Percentiles rank a stretch among this genome's conserved stretches.
Evolutionary conservation across 2,797 vertebrate genomes (phyloP).

Genomic region (Cetoscarus ocellatus): DNA sequence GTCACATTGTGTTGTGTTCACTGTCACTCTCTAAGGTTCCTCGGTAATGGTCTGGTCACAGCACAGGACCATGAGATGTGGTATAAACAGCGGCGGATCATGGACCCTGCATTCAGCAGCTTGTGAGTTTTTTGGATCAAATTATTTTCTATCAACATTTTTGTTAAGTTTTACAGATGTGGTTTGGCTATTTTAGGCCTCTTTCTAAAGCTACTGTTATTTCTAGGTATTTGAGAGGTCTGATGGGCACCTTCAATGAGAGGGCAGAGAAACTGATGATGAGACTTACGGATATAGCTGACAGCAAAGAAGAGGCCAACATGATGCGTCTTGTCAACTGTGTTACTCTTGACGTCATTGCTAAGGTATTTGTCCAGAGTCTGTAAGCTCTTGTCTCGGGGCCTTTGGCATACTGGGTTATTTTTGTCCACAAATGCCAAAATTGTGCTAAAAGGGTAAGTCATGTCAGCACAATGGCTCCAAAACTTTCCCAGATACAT

Average conservation of each 20-base stretch:
- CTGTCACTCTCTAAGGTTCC: constrained; percentile 77
- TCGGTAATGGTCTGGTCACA: constrained; percentile 89
- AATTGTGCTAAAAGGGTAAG: too few relatives aligned
- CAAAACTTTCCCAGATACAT: too few relatives aligned
- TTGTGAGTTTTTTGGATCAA: constrained; percentile 77
- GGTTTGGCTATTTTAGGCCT: background rate
- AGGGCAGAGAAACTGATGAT: constrained; percentile 90
- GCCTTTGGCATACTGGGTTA: too few relatives aligned
- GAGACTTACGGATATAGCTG: constrained; percentile 84
- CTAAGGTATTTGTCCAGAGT: constrained; percentile 82
- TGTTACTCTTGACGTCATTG: constrained; percentile 89
- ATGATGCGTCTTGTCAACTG: constrained; percentile 87
- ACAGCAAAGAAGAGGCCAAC: constrained; percentile 75
- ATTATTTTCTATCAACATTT: background rate
- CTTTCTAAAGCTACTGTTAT: background rate
- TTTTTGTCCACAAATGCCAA: too few relatives aligned
- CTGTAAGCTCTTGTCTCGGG: too few relatives aligned
- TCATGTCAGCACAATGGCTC: too few relatives aligned
- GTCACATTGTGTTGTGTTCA: background rate
- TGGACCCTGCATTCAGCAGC: constrained; percentile 93
- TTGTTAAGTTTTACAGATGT: background rate
- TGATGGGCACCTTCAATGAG: constrained; percentile 91
- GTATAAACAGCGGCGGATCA: constrained; percentile 91
- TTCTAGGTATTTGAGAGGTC: constrained; percentile 87
- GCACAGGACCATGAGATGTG: constrained; percentile 86